phyloP scores from a whole-genome alignment of 2,797 vertebrate genomes.

The Pempheris klunzingeri region DNA sequence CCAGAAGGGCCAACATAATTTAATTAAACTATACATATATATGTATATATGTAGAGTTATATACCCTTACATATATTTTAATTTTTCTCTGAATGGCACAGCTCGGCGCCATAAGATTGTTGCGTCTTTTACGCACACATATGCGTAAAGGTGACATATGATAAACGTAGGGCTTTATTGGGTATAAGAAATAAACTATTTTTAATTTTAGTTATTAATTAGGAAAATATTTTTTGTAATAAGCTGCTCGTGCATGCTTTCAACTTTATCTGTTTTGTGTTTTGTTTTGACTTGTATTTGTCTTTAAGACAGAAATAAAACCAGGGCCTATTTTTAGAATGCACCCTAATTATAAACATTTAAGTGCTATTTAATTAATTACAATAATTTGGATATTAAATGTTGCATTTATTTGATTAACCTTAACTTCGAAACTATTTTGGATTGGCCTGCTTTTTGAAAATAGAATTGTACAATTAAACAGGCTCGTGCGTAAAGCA shows the following conservation, averaged over 20 bases:
- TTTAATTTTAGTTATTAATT: background rate
- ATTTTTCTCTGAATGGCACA: background rate
- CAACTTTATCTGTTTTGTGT: background rate
- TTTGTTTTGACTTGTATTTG: background rate
- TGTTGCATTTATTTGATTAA: background rate
- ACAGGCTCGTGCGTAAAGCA: background rate
- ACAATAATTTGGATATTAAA: background rate
- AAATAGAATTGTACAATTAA: background rate
- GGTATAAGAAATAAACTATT: background rate
- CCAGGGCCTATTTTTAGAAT: background rate
- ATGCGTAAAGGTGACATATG: background rate
- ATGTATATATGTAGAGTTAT: background rate
- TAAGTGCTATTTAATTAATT: background rate
- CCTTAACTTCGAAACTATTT: background rate
- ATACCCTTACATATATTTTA: background rate
- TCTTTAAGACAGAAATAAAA: background rate
- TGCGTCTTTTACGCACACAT: background rate
- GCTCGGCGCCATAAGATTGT: background rate
- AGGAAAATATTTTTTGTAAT: background rate
- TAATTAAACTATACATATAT: too few species aligned
- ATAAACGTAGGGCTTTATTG: background rate
- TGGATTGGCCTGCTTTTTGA: background rate
- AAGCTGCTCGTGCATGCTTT: background rate
- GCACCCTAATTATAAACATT: background rate
- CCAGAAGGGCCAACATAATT: background rate